Percentiles rank a stretch among this genome's conserved stretches.
Conservation (phyloP, 2,113 vertebrate genomes). For the Jaculus jaculus region DNA sequence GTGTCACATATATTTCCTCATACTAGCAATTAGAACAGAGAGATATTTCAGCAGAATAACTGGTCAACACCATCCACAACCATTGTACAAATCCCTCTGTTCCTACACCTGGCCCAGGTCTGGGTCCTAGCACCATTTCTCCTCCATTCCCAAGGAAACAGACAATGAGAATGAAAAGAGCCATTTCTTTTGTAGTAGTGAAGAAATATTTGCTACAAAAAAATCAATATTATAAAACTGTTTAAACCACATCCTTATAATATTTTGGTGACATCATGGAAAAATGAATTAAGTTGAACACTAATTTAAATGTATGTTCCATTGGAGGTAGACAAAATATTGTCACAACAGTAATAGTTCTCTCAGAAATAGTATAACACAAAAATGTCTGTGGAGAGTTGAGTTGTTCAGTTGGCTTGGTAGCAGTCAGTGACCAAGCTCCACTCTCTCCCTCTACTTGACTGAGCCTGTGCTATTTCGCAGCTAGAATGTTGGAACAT, state of each 20-base stretch:
- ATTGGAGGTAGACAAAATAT: background rate
- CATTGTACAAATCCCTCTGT: background rate
- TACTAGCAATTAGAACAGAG: background rate
- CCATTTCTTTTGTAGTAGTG: background rate
- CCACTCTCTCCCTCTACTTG: background rate
- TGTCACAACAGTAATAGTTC: background rate
- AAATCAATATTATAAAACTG: background rate
- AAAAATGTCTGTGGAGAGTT: background rate
- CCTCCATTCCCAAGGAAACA: background rate
- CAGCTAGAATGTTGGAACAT: background rate
- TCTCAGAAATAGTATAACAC: background rate
- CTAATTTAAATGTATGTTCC: background rate
- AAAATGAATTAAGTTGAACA: background rate
- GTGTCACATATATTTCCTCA: background rate
- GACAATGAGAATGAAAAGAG: background rate
- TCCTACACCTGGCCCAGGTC: accelerated
- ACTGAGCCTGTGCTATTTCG: background rate
- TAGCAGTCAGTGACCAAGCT: background rate
- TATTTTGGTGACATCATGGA: background rate
- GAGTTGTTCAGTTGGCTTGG: background rate
- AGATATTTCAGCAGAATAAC: background rate
- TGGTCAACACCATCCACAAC: background rate
- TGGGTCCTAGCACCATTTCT: background rate
- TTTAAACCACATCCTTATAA: background rate
- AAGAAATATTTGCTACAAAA: background rate